Base-by-base conservation (phyloP, 2,797 vertebrate species). In the Cygnus olor region DNA sequence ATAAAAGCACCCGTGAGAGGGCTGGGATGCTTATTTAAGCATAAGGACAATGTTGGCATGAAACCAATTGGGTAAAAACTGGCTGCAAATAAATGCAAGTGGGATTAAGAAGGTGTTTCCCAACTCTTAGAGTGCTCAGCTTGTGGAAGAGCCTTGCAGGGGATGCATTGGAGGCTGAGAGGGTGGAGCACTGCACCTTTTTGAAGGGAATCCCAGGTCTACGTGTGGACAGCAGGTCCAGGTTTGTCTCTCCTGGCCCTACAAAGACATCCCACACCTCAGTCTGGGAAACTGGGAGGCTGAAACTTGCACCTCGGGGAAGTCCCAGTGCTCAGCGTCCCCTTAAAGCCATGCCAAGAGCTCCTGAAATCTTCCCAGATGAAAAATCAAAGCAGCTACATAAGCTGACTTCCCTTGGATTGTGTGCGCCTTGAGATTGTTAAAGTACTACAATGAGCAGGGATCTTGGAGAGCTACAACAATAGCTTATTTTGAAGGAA, bases 41-140 rank as follows among this genome's bases (percentile, higher is more conserved):
- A 45, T 5, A 77, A 91, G 74, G 87, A 94, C 85, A 94, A 94
- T 79, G 74, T 54, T 94, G 93, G 93, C 89, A 17, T 24, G 64
- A 91, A 81, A 89, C 58, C 94, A 90, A 3, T 0, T 9, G 58
- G 49, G 16, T 2, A 70, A 68, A 83, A 71, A 27, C 0, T 27
- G 32, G 54, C 71, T 82, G 32, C 51, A 82, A 84, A 90, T 57
- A 79, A 94, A 92, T 24, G 49, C 6, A 92, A 77, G 30, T 53
- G n/a, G 40, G 88, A 84, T 84, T 60, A 4, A 76, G 76, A 90
- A 77, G 32, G 42, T 89, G 71, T 25, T 79, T 76, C 40, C 9
- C 65, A 61, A 76, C 2, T 74, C 24, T 45, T 17, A 15, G 58
- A 69, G 66, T n/a, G 34, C 36, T 72, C 73, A 28, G 45, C 17